Evolutionary conservation across 64 coral and sea anemone species (phyloP).

Genomic region (Exaiptasia diaphana): DNA sequence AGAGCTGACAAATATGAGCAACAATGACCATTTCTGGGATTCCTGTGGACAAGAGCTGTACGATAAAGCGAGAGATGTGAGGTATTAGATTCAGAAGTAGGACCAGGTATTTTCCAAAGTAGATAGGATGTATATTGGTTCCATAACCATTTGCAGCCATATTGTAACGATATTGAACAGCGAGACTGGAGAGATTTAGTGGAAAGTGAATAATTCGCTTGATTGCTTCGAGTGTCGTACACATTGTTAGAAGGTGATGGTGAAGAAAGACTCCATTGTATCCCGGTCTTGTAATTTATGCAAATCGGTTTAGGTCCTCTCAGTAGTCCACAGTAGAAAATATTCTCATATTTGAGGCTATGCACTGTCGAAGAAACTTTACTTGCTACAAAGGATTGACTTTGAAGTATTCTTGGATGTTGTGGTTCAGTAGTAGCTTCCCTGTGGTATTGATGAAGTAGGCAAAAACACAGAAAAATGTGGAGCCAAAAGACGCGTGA

Average conservation of each 20-base stretch:
- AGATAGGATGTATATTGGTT: too few species aligned
- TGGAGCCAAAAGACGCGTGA: background rate
- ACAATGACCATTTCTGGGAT: too few species aligned
- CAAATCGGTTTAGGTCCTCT: background rate
- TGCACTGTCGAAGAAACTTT: background rate
- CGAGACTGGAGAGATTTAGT: background rate
- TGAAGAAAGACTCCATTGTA: background rate
- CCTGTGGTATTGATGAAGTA: background rate
- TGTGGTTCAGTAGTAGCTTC: background rate
- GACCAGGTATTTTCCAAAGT: too few species aligned
- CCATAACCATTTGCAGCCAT: background rate
- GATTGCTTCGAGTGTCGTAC: background rate
- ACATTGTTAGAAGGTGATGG: background rate
- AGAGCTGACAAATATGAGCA: too few species aligned
- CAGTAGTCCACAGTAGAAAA: background rate
- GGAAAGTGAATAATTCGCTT: slow-evolving; percentile 7
- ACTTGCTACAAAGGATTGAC: background rate
- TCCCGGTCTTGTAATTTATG: slow-evolving; percentile 2
- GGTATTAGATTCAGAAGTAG: too few species aligned
- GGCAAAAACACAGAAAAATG: background rate
- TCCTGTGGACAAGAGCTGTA: background rate
- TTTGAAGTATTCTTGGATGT: background rate
- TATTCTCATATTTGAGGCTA: background rate
- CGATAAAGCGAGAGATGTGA: too few species aligned
- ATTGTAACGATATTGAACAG: background rate